Evolutionary conservation across 2,113 vertebrate genomes (phyloP).

Genomic region (Hippopotamus amphibius): DNA sequence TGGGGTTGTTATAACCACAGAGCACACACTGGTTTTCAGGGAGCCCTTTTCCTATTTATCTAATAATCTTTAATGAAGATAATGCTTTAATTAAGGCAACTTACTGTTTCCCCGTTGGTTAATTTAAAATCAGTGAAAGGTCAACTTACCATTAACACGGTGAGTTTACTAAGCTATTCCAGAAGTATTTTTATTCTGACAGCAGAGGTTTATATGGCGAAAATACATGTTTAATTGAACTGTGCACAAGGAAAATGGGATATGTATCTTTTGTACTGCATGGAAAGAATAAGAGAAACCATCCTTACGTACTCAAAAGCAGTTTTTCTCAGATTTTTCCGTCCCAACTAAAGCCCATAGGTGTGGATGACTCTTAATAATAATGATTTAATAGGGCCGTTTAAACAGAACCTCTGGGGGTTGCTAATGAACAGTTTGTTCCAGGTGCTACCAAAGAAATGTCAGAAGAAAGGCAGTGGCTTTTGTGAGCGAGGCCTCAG

Average conservation of each 20-base stretch:
- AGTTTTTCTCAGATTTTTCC: slow-evolving; percentile 46
- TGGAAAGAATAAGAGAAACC: background rate
- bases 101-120: slow-evolving; percentile 27
- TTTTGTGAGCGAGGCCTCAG: background rate
- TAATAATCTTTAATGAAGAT: slow-evolving; percentile 61
- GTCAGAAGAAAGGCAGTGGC: background rate
- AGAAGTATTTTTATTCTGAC: slow-evolving; percentile 64
- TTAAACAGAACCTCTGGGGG: background rate
- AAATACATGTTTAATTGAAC: slow-evolving; percentile 55
- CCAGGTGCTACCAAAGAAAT: slow-evolving; percentile 14
- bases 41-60: background rate
- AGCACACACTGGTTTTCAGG: background rate
- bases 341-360: background rate
- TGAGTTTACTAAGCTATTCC: slow-evolving; percentile 54
- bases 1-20: background rate
- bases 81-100: slow-evolving; percentile 69
- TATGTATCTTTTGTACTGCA: background rate
- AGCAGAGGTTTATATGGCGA: slow-evolving; percentile 18
- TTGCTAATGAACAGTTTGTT: slow-evolving; percentile 24
- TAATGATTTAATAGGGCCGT: background rate
- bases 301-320: slow-evolving; percentile 12
- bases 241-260: background rate
- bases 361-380: background rate
- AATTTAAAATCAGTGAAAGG: slow-evolving; percentile 77
- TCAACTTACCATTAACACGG: slow-evolving; percentile 67